phyloP scores from a whole-genome alignment of 2,888 invertebrate species.

The Nephrotoma appendiculata region DNA sequence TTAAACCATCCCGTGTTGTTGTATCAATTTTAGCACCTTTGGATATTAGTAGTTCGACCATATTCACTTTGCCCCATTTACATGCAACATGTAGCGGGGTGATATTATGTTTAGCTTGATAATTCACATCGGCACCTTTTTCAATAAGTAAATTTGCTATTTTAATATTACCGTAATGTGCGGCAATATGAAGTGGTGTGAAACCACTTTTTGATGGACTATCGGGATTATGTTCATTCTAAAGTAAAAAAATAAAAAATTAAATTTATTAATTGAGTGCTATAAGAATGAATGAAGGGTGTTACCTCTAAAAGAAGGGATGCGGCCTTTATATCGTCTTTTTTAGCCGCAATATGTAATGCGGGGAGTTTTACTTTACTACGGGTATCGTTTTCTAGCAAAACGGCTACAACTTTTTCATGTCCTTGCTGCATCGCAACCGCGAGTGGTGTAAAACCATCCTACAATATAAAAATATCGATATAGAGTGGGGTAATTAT shows the following conservation, averaged over 20 bases:
- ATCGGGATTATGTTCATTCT: conserved; percentile 91
- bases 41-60: conserved; percentile 78
- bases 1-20: conserved; percentile 86
- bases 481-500: background rate
- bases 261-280: conserved; percentile 22
- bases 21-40: conserved; percentile 86
- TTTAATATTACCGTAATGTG: conserved; percentile 95
- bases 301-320: conserved; percentile 61
- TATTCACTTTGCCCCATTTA: conserved; percentile 95
- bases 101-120: conserved; percentile 92
- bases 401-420: conserved; percentile 90
- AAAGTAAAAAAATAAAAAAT: conserved; percentile 24
- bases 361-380: conserved; percentile 94
- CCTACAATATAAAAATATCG: conserved; percentile 38
- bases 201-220: conserved; percentile 95
- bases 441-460: conserved; percentile 95
- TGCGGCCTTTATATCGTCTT: conserved; percentile 95
- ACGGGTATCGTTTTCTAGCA: conserved; percentile 90
- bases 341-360: conserved; percentile 96
- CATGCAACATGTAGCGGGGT: conserved; percentile 97
- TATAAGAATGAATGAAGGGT: conserved; percentile 22
- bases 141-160: conserved; percentile 80
- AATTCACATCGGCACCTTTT: conserved; percentile 89
- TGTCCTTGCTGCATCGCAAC: conserved; percentile 99
- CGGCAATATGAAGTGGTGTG: conserved; percentile 95